Evolutionary conservation across 2,888 invertebrate species (phyloP).

Genomic region (Eupsilia transversa): DNA sequence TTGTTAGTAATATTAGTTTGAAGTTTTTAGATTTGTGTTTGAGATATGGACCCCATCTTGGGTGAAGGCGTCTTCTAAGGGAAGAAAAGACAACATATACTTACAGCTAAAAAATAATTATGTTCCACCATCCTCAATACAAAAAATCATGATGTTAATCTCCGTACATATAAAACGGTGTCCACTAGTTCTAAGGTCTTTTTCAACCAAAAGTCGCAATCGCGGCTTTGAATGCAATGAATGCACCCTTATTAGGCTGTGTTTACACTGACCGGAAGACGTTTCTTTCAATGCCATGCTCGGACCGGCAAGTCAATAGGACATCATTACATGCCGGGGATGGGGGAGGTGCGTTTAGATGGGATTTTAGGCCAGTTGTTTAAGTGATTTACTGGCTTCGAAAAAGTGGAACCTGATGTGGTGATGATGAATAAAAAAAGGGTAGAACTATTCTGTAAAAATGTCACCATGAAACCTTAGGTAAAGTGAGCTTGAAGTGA

Average conservation of each 20-base stretch:
- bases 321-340: slow-evolving; percentile 82
- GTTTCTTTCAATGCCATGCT: slow-evolving; percentile 84
- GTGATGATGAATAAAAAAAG: neutral
- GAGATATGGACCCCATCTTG: no score
- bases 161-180: slow-evolving; percentile 34
- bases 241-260: slow-evolving; percentile 82
- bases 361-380: slow-evolving; percentile 24
- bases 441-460: neutral
- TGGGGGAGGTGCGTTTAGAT: slow-evolving; percentile 68
- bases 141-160: slow-evolving; percentile 26
- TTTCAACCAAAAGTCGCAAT: slow-evolving; percentile 70
- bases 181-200: slow-evolving; percentile 58
- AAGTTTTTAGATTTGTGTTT: no score
- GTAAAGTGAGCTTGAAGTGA: neutral
- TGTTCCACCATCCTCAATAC: slow-evolving; percentile 4
- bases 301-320: slow-evolving; percentile 85
- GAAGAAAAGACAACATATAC: no score
- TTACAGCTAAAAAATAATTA: neutral
- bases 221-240: slow-evolving; percentile 73
- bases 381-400: neutral
- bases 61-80: no score
- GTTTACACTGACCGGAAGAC: slow-evolving; percentile 87
- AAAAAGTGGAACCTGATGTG: neutral
- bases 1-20: no score
- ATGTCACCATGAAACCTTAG: neutral